These are phyloP conservation scores for Drosophila pruinosa DNA, from an alignment of 1,140 invertebrate species.

Conservation along the genomic window DNA sequence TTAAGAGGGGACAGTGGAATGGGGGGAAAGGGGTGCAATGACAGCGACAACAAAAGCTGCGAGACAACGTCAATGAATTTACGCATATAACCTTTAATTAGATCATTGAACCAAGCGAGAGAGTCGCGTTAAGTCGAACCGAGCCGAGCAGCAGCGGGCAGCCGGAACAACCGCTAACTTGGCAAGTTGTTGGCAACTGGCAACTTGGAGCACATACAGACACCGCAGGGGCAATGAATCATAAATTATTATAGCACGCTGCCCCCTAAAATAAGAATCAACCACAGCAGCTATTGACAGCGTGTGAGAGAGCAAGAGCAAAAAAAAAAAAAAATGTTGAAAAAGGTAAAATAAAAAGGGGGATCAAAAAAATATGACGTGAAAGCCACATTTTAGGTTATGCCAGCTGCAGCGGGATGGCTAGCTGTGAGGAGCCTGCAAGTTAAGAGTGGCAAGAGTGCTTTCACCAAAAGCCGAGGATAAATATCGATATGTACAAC, in stretches of 20 bases:
- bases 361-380: slow-evolving; percentile 10
- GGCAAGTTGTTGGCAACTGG: slow-evolving; percentile 48
- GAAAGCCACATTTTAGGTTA: neutral
- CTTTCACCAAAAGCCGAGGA: neutral
- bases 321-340: slow-evolving; percentile 14
- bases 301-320: slow-evolving; percentile 6
- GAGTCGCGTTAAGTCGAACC: slow-evolving; percentile 2
- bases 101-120: slow-evolving; percentile 72
- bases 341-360: slow-evolving; percentile 7
- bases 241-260: slow-evolving; percentile 52
- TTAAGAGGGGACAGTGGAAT: neutral
- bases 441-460: neutral
- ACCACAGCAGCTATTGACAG: slow-evolving; percentile 10
- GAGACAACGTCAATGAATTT: slow-evolving; percentile 41
- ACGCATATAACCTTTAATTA: slow-evolving; percentile 80
- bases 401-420: neutral
- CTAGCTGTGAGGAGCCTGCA: too few species aligned
- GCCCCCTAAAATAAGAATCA: slow-evolving; percentile 31
- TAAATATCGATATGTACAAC: too few species aligned
- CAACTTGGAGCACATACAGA: slow-evolving; percentile 20
- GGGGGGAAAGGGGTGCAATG: neutral
- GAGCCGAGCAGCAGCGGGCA: slow-evolving; percentile 2
- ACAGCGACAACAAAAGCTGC: slow-evolving; percentile 34
- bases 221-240: slow-evolving; percentile 53
- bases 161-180: slow-evolving; percentile 20